phyloP scores from a whole-genome alignment of 2,797 vertebrate genomes.

The Enteromius afrohamiltoni region DNA sequence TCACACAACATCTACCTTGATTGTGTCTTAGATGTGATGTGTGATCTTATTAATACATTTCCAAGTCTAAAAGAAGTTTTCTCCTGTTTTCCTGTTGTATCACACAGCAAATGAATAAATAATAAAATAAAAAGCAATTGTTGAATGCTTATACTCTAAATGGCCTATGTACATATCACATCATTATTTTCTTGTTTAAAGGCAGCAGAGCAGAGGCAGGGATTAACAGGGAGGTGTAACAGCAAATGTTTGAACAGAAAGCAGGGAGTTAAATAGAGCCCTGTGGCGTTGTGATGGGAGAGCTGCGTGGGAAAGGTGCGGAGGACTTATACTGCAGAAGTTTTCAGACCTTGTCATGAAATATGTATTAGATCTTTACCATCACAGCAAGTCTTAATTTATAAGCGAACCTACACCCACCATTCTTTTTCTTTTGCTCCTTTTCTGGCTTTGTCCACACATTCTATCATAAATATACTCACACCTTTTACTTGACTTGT shows the following conservation, averaged over 20 bases:
- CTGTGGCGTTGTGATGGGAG: constrained; percentile 35
- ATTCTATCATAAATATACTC: not conserved
- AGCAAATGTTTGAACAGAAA: constrained; percentile 39
- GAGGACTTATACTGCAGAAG: constrained; percentile 21
- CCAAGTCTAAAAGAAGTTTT: not conserved
- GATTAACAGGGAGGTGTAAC: constrained; percentile 43
- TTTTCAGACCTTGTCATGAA: constrained; percentile 46
- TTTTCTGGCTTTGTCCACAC: not conserved
- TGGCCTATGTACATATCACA: constrained; percentile 51
- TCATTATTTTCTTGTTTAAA: constrained; percentile 48
- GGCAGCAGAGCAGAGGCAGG: constrained; percentile 31
- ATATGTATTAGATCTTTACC: constrained; percentile 56
- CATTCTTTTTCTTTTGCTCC: not conserved
- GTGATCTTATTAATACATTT: not conserved
- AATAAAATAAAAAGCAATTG: constrained; percentile 14
- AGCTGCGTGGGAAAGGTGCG: constrained; percentile 24
- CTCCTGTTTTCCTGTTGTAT: constrained; percentile 7
- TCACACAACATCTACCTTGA: not conserved
- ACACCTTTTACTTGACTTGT: not conserved
- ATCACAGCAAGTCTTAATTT: constrained; percentile 18
- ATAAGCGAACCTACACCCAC: constrained; percentile 13
- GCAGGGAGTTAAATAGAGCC: constrained; percentile 58
- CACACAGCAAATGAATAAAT: not conserved
- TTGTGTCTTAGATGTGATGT: not conserved
- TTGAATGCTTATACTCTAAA: constrained; percentile 45